Percentiles rank a stretch among this genome's conserved stretches.
phyloP scores from a whole-genome alignment of 2,797 vertebrate genomes.

The Centropyge bicolor region DNA sequence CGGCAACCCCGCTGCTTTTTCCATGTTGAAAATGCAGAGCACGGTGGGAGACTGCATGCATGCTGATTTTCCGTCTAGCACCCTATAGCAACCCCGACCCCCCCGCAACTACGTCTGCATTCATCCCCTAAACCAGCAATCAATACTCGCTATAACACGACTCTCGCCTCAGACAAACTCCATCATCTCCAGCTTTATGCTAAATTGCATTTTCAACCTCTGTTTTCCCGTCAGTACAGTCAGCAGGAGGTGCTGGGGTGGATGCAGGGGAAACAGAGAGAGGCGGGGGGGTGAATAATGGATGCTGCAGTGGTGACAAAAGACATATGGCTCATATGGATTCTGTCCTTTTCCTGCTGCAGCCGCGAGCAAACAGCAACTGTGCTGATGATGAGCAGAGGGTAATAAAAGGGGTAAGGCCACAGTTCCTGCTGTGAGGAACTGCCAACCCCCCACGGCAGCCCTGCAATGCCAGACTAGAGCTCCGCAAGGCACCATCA shows the following conservation, averaged over 20 bases:
- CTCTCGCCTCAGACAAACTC: constrained; percentile 9
- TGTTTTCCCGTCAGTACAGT: constrained; percentile 32
- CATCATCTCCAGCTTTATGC: constrained; percentile 22
- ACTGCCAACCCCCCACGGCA: constrained; percentile 1
- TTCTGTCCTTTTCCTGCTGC: constrained; percentile 48
- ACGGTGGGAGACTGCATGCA: constrained; percentile 50
- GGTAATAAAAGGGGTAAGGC: constrained; percentile 34
- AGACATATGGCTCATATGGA: constrained; percentile 52
- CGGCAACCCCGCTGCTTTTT: constrained; percentile 68
- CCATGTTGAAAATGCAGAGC: constrained; percentile 71
- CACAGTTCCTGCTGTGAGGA: constrained; percentile 38
- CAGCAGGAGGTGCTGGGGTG: background rate
- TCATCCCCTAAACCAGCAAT: constrained; percentile 15
- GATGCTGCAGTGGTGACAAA: constrained; percentile 57
- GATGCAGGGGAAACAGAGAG: constrained; percentile 5
- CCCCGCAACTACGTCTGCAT: constrained; percentile 25
- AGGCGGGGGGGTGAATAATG: background rate
- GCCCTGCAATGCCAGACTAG: constrained; percentile 17
- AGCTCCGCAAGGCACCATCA: background rate
- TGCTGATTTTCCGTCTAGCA: constrained; percentile 60
- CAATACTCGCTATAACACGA: constrained; percentile 2
- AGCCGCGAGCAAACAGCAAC: constrained; percentile 14
- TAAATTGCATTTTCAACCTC: constrained; percentile 39
- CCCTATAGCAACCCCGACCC: constrained; percentile 23
- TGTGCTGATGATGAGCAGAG: constrained; percentile 34